phyloP scores from a whole-genome alignment of 2,113 vertebrate genomes.

The Corvus moneduloides region DNA sequence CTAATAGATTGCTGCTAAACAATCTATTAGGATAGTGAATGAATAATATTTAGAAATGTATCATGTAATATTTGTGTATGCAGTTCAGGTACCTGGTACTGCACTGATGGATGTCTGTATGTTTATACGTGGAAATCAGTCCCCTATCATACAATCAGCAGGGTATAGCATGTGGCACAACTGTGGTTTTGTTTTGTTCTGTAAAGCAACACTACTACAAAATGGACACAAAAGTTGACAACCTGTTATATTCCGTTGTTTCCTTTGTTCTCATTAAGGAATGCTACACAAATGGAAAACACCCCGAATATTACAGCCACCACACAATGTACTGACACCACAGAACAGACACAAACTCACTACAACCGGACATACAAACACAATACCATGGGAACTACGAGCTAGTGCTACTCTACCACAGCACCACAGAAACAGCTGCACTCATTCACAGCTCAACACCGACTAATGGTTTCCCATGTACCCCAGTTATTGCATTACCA shows the following conservation, averaged over 20 bases:
- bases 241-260: background rate
- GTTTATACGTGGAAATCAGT: background rate
- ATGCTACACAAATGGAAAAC: background rate
- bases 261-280: background rate
- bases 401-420: background rate
- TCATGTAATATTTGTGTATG: background rate
- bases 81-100: background rate
- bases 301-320: accelerated
- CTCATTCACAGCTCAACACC: background rate
- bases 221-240: background rate
- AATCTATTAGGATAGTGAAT: background rate
- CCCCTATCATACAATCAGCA: background rate
- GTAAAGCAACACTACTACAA: background rate
- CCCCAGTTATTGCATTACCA: background rate
- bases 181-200: background rate
- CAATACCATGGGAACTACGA: accelerated
- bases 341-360: background rate
- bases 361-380: background rate
- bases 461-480: background rate
- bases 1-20: background rate
- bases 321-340: background rate
- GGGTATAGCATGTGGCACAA: background rate
- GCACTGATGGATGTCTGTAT: background rate
- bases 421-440: background rate
- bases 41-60: background rate